Percentiles rank a stretch among this genome's conserved stretches.
Conservation (phyloP, 2,113 vertebrate species). For the Hippocampus guttulatus region DNA sequence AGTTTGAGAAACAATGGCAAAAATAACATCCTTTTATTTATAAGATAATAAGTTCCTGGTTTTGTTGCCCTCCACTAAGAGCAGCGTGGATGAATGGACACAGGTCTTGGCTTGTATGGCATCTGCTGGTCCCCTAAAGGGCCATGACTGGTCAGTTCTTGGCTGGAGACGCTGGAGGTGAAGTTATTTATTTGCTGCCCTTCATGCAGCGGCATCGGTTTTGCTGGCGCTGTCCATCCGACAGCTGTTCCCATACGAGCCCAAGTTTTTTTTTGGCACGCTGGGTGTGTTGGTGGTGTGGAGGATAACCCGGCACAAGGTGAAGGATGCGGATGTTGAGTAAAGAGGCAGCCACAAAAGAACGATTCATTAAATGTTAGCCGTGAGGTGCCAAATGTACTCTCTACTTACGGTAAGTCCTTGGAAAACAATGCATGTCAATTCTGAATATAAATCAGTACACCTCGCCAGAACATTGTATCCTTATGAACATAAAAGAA, state of each 20-base stretch:
- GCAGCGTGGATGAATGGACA: constrained; percentile 18
- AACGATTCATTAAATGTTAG: too few relatives aligned
- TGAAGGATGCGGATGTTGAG: constrained; percentile 51
- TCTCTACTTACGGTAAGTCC: too few relatives aligned
- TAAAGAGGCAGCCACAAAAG: too few relatives aligned
- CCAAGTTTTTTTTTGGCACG: neutral
- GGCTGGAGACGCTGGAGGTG: constrained; percentile 4
- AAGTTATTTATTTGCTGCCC: constrained; percentile 24
- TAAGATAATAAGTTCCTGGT: too few relatives aligned
- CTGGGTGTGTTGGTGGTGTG: neutral
- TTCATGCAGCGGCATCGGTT: constrained; percentile 30
- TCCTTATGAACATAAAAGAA: too few relatives aligned
- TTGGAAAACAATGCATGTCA: too few relatives aligned
- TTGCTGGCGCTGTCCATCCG: constrained; percentile 26
- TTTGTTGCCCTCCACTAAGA: constrained; percentile 1
- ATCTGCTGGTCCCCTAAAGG: constrained; percentile 20
- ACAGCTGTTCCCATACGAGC: constrained; percentile 55
- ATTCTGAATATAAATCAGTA: too few relatives aligned
- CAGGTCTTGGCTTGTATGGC: constrained; percentile 11
- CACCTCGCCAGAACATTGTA: too few relatives aligned
- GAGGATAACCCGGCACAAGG: constrained; percentile 40
- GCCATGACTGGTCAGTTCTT: neutral
- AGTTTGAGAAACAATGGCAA: too few relatives aligned
- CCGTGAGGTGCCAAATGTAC: too few relatives aligned
- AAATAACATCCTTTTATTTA: too few relatives aligned